phyloP scores from a whole-genome alignment of 2,113 vertebrate genomes.

The Istiophorus platypterus region DNA sequence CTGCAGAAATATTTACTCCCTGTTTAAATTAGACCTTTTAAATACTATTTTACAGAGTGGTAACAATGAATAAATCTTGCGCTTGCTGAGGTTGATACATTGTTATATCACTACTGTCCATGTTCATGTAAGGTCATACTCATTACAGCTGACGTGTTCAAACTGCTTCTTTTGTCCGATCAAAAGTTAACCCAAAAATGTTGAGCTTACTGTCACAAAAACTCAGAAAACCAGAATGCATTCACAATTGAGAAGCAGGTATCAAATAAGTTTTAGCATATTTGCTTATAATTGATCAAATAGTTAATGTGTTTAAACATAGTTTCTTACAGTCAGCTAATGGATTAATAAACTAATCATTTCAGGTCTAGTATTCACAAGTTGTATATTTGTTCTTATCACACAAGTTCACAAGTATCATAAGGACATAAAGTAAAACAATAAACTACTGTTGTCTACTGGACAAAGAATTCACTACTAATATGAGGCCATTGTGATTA shows the following conservation, averaged over 20 bases:
- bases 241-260: background rate
- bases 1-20: too few species aligned
- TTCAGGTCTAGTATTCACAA: too few species aligned
- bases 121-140: too few species aligned
- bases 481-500: constrained; percentile 33
- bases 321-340: background rate
- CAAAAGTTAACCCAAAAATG: too few species aligned
- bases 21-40: too few species aligned
- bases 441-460: constrained; percentile 34
- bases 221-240: too few species aligned
- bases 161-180: too few species aligned
- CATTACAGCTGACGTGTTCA: too few species aligned
- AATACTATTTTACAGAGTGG: background rate
- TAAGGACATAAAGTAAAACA: constrained; percentile 32
- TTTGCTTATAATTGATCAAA: background rate
- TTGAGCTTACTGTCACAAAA: too few species aligned
- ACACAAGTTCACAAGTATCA: constrained; percentile 12
- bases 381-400: background rate
- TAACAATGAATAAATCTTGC: background rate
- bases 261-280: background rate
- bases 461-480: constrained; percentile 29
- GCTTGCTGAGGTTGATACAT: too few species aligned
- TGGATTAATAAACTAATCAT: background rate
- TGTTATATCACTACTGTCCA: too few species aligned
- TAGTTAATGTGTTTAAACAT: background rate